phyloP scores from a whole-genome alignment of 2,888 invertebrate genomes.

The Phaonia tiefii region DNA sequence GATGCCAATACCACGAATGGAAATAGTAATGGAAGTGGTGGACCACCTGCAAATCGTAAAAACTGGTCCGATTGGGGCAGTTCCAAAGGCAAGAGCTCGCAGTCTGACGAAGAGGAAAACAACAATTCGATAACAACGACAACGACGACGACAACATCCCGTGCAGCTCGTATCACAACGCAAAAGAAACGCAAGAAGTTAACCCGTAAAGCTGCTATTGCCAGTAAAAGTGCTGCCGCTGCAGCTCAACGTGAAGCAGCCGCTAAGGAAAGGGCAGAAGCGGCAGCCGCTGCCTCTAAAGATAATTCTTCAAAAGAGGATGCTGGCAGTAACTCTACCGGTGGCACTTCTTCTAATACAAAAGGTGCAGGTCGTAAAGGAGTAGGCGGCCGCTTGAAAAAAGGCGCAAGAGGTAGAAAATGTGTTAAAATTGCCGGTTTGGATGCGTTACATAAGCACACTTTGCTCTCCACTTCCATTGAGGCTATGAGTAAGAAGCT shows the following conservation, averaged over 20 bases:
- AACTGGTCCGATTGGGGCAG: constrained; percentile 89
- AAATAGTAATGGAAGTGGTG: constrained; percentile 78
- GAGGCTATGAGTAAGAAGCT: constrained; percentile 87
- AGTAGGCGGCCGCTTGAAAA: constrained; percentile 84
- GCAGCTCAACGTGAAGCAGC: constrained; percentile 75
- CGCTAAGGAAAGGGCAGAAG: constrained; percentile 77
- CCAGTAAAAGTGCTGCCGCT: constrained; percentile 77
- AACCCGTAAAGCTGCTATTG: constrained; percentile 79
- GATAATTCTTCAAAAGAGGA: constrained; percentile 79
- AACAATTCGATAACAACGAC: constrained; percentile 77
- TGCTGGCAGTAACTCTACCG: constrained; percentile 75
- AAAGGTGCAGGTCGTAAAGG: constrained; percentile 77
- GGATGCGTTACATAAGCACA: constrained; percentile 93
- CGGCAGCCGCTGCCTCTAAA: constrained; percentile 77
- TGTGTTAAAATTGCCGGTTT: constrained; percentile 90
- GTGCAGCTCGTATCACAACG: constrained; percentile 67
- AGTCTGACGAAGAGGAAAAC: constrained; percentile 83
- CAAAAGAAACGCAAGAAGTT: constrained; percentile 80
- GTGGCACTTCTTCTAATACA: constrained; percentile 68
- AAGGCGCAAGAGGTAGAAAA: constrained; percentile 84
- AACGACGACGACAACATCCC: constrained; percentile 70
- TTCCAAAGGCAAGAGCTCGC: constrained; percentile 83
- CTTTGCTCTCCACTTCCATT: constrained; percentile 91
- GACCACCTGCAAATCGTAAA: constrained; percentile 85
- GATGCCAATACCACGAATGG: constrained; percentile 70